A percentile compares a stretch with the other conserved stretches of the same genome.
phyloP scores from a whole-genome alignment of 2,797 vertebrate genomes.

The Yasuhikotakia modesta region DNA sequence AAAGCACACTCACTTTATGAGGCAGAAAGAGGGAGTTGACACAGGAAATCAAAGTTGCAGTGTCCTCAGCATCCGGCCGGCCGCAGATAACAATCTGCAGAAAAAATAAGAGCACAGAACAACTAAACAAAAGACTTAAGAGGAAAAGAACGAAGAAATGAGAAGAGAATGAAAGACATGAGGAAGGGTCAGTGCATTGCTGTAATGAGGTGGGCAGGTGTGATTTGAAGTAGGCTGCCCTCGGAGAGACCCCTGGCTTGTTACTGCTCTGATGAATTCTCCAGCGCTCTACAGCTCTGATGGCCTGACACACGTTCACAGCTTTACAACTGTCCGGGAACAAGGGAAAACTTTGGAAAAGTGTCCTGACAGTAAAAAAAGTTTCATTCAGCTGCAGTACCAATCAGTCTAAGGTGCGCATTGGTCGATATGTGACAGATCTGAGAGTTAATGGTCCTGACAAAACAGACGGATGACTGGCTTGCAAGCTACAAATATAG shows the following conservation, averaged over 20 bases:
- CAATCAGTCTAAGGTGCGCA: constrained; percentile 2
- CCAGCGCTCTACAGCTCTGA: constrained; percentile 58
- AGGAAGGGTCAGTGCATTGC: constrained; percentile 55
- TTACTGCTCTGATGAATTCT: constrained; percentile 65
- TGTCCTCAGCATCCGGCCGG: constrained; percentile 82
- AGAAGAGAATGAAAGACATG: constrained; percentile 53
- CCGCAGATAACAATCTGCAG: constrained; percentile 90
- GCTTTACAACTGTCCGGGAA: constrained; percentile 22
- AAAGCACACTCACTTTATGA: constrained; percentile 80
- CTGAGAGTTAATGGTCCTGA: background rate
- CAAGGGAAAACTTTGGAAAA: constrained; percentile 37
- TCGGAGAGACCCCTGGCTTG: constrained; percentile 60
- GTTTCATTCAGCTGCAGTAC: background rate
- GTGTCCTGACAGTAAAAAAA: constrained; percentile 37
- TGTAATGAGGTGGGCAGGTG: constrained; percentile 76
- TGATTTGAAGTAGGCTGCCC: constrained; percentile 55
- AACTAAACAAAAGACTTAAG: background rate
- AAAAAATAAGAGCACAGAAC: constrained; percentile 17
- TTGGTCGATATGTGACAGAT: constrained; percentile 9
- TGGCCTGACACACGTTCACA: constrained; percentile 48
- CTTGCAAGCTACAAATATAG: background rate
- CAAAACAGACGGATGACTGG: constrained; percentile 1
- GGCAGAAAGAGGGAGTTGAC: constrained; percentile 83
- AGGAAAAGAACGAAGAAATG: constrained; percentile 41
- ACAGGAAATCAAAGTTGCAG: constrained; percentile 77